Percentiles rank a stretch among this genome's conserved stretches.
Evolutionary conservation across 2,888 invertebrate genomes (phyloP).

Genomic region (Rotaria socialis): DNA sequence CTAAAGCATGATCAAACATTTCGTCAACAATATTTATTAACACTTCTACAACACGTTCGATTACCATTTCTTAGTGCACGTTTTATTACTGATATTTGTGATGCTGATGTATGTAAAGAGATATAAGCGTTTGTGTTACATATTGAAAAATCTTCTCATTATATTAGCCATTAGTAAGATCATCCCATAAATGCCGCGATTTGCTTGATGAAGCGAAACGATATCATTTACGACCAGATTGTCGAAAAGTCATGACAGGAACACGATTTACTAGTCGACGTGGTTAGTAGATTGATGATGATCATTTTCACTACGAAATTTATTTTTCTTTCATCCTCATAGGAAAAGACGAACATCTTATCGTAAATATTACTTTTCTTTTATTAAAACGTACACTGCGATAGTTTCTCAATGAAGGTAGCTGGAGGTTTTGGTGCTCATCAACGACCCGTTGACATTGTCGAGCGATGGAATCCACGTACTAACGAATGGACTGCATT

Average conservation of each 20-base stretch:
- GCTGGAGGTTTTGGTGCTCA: conserved; percentile 58
- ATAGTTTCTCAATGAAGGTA: conserved; percentile 53
- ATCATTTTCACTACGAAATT: neutral
- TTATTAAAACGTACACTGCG: conserved; percentile 16
- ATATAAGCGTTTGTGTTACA: neutral
- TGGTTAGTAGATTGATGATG: conserved; percentile 43
- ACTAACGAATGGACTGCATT: conserved; percentile 53
- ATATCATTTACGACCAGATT: conserved; percentile 56
- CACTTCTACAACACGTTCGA: conserved; percentile 53
- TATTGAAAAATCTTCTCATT: neutral
- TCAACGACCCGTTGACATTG: conserved; percentile 56
- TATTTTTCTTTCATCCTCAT: neutral
- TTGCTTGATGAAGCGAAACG: conserved; percentile 57
- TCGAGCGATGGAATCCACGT: conserved; percentile 56
- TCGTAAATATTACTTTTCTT: neutral
- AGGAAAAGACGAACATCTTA: conserved; percentile 46
- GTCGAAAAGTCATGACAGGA: conserved; percentile 54
- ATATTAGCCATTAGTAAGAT: conserved; percentile 52
- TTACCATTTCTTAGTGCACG: conserved; percentile 54
- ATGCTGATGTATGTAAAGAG: conserved; percentile 52
- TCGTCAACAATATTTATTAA: conserved; percentile 51
- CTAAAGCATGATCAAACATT: conserved; percentile 51
- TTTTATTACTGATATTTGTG: conserved; percentile 57
- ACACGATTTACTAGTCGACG: conserved; percentile 51
- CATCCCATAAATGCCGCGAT: conserved; percentile 55